Evolutionary conservation across 1,140 invertebrate genomes (phyloP).

Genomic region (Atta colombica): DNA sequence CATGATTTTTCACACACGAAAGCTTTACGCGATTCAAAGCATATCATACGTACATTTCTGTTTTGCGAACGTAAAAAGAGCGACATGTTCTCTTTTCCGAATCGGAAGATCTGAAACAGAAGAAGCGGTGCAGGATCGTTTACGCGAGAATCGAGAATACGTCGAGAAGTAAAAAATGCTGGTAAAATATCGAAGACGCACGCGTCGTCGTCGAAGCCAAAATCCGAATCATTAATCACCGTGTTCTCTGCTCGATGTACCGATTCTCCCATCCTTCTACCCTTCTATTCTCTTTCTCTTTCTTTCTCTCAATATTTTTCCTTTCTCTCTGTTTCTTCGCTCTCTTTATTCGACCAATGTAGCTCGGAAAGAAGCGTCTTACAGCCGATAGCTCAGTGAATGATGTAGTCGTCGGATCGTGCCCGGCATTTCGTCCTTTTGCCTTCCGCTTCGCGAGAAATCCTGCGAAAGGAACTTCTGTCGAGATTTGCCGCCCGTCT

Average conservation of each 20-base stretch:
- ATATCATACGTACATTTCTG: neutral
- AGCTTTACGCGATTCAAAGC: neutral
- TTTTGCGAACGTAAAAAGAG: conserved; percentile 21
- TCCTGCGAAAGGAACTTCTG: conserved; percentile 57
- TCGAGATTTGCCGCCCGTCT: conserved; percentile 62
- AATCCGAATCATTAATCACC: conserved; percentile 64
- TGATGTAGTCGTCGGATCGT: conserved; percentile 68
- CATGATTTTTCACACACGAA: conserved; percentile 10
- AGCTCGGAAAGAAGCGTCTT: conserved; percentile 38
- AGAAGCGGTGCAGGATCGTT: conserved; percentile 45
- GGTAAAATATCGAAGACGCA: conserved; percentile 55
- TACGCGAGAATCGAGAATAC: conserved; percentile 50
- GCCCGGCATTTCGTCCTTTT: conserved; percentile 60
- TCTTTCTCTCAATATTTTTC: neutral
- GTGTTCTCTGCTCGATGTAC: conserved; percentile 47
- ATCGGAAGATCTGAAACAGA: conserved; percentile 27
- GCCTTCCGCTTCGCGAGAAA: conserved; percentile 48
- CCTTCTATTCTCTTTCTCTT: neutral
- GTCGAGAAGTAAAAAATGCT: conserved; percentile 37
- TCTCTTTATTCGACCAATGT: conserved; percentile 39
- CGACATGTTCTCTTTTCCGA: conserved; percentile 19
- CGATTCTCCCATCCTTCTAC: conserved; percentile 15
- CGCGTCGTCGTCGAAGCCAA: conserved; percentile 48
- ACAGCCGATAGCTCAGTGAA: conserved; percentile 65
- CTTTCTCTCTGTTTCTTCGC: conserved; percentile 33